Conservation (phyloP, 2,113 vertebrate genomes). For the Leuciscus idus region DNA sequence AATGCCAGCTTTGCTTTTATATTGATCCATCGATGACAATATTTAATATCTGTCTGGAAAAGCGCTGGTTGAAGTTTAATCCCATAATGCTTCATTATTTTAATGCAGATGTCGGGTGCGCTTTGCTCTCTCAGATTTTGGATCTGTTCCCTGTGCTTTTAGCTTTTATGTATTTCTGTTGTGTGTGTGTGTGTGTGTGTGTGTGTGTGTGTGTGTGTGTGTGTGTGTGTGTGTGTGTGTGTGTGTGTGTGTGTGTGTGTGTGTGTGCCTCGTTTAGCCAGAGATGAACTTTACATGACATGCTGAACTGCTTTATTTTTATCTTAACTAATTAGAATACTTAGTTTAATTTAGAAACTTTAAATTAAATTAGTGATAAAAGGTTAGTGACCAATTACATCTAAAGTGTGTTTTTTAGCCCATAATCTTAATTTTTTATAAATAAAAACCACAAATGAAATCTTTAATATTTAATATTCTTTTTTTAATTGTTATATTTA, state of each 20-base stretch:
- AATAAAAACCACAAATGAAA: background rate
- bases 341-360: no score
- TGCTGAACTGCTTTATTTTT: background rate
- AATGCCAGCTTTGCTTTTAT: background rate
- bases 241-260: no score
- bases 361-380: no score
- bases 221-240: no score
- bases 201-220: no score
- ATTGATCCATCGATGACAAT: background rate
- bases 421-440: background rate
- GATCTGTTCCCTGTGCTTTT: background rate
- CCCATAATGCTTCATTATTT: slow-evolving; percentile 7
- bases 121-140: background rate
- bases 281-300: background rate
- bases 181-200: background rate
- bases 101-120: background rate
- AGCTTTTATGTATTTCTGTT: background rate
- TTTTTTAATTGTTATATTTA: no score
- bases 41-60: background rate
- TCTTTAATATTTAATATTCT: background rate
- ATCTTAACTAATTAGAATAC: no score
- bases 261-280: background rate
- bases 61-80: background rate
- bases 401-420: background rate
- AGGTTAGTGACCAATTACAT: no score